A percentile compares a stretch with the other conserved stretches of the same genome.
Conservation (phyloP, 2,113 vertebrate genomes). For the Myotis davidii region DNA sequence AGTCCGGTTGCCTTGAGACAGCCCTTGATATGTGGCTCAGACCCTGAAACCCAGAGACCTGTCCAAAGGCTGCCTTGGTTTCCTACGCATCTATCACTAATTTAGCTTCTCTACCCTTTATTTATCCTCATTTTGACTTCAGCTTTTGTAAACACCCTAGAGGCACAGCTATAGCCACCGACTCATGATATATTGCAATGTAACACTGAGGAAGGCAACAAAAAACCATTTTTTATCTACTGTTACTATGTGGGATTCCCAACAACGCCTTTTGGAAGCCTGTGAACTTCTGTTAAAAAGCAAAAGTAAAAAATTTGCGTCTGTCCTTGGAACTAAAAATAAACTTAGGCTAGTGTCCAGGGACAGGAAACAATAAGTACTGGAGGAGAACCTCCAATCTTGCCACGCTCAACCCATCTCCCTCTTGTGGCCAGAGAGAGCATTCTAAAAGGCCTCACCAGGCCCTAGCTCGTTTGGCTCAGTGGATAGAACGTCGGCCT, state of each 20-base stretch:
- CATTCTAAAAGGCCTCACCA: neutral
- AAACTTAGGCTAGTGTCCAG: constrained; percentile 68
- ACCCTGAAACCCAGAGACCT: neutral
- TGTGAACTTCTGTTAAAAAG: constrained; percentile 67
- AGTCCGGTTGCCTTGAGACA: constrained; percentile 26
- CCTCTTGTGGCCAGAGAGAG: constrained; percentile 22
- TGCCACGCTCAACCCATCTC: constrained; percentile 33
- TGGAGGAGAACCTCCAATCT: constrained; percentile 32
- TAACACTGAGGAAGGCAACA: neutral
- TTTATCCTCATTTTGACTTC: neutral
- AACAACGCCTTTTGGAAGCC: constrained; percentile 47
- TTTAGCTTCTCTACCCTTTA: neutral
- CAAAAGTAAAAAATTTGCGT: constrained; percentile 48
- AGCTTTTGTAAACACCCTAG: neutral
- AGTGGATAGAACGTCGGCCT: no score
- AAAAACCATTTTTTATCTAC: constrained; percentile 33
- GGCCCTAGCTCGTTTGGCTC: neutral
- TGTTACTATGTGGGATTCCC: constrained; percentile 60
- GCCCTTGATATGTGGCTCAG: neutral
- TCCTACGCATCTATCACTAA: neutral
- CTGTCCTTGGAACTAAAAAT: constrained; percentile 72
- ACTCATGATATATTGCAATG: neutral
- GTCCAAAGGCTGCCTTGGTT: neutral
- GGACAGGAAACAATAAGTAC: constrained; percentile 50
- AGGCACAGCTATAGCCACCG: neutral